Conservation (phyloP, 2,888 invertebrate genomes). For the Biston betularia region DNA sequence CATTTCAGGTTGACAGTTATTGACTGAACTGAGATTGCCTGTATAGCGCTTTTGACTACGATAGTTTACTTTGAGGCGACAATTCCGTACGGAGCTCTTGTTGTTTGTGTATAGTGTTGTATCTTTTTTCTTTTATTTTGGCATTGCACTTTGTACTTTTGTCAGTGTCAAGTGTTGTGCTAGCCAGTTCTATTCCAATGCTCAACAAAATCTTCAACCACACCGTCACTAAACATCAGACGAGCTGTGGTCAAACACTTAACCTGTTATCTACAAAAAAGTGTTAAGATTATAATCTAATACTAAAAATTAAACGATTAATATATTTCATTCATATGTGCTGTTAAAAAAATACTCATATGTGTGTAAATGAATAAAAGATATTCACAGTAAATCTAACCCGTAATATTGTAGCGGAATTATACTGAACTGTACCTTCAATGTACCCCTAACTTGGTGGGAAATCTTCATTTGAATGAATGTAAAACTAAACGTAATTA, state of each 20-base stretch:
- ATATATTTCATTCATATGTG: too few relatives aligned
- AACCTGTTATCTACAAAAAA: too few relatives aligned
- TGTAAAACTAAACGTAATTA: conserved; percentile 68
- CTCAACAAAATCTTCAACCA: too few relatives aligned
- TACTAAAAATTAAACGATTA: too few relatives aligned
- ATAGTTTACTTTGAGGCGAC: too few relatives aligned
- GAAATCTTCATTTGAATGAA: conserved; percentile 67
- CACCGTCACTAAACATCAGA: too few relatives aligned
- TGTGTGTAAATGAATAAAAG: background rate
- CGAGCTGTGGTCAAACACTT: too few relatives aligned
- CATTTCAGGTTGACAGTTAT: conserved; percentile 64
- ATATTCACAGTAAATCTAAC: conserved; percentile 35
- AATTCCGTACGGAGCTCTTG: background rate
- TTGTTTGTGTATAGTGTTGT: background rate
- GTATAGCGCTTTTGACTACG: conserved; percentile 3
- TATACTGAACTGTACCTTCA: conserved; percentile 55
- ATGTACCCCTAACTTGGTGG: conserved; percentile 54
- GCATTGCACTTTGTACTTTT: too few relatives aligned
- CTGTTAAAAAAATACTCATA: background rate
- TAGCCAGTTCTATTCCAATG: too few relatives aligned
- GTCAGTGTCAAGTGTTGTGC: too few relatives aligned
- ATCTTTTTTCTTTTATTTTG: too few relatives aligned
- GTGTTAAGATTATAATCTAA: too few relatives aligned
- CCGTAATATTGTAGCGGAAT: conserved; percentile 49
- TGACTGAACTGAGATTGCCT: conserved; percentile 51